phyloP scores from a whole-genome alignment of 1,140 invertebrate genomes.

The Caenorhabditis remanei region DNA sequence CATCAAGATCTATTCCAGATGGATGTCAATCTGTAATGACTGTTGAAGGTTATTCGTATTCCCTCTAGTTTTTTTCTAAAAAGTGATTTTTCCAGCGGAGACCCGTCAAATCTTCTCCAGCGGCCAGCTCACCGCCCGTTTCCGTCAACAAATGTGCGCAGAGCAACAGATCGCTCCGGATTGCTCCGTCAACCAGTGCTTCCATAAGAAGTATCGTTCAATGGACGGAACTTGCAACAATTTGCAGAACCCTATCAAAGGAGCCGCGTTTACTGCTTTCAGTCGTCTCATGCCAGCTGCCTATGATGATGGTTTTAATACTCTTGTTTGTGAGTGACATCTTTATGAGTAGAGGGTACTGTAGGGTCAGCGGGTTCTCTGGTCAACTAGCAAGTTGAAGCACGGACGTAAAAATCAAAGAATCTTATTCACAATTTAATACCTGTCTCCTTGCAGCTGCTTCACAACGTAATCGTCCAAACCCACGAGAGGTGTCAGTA shows the following conservation, averaged over 20 bases:
- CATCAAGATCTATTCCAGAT: conserved; percentile 27
- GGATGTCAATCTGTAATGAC: conserved; percentile 58
- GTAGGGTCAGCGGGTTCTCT: not conserved
- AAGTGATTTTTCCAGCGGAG: not conserved
- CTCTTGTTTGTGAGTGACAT: conserved; percentile 80
- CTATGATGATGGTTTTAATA: conserved; percentile 96
- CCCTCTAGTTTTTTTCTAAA: not conserved
- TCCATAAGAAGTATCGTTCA: conserved; percentile 85
- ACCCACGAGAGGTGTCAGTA: conserved; percentile 65
- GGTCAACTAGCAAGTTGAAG: not conserved
- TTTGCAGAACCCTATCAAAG: conserved; percentile 89
- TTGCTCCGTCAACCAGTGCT: conserved; percentile 65
- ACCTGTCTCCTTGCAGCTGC: conserved; percentile 47
- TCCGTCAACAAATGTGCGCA: conserved; percentile 50
- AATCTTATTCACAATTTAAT: not conserved
- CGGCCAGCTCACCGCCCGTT: conserved; percentile 26
- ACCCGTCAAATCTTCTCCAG: conserved; percentile 53
- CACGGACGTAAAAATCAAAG: not conserved
- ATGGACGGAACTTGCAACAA: conserved; percentile 97
- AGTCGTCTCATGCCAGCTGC: conserved; percentile 86
- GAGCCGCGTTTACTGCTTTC: conserved; percentile 89
- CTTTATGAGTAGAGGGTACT: not conserved
- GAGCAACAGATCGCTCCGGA: conserved; percentile 55
- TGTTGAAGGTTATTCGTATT: conserved; percentile 26
- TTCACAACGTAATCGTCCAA: conserved; percentile 58